Percentiles rank a stretch among this genome's conserved stretches.
Conservation (phyloP, 2,888 invertebrate species). For the Neoascia interrupta region DNA sequence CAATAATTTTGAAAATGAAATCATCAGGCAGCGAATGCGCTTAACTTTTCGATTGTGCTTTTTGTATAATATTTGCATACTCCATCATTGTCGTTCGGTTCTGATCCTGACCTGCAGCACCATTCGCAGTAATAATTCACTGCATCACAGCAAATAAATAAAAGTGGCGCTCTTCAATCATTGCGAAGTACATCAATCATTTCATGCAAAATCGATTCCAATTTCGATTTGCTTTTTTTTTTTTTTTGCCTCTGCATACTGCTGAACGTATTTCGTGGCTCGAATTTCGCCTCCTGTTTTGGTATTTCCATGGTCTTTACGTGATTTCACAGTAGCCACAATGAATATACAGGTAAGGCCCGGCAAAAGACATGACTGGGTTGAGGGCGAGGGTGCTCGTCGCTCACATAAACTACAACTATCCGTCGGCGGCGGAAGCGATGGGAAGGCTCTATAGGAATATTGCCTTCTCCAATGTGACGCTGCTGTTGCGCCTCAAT, state of each 20-base stretch:
- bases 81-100: conserved; percentile 42
- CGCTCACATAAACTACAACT: conserved; percentile 54
- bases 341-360: conserved; percentile 52
- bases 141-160: conserved; percentile 65
- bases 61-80: no score
- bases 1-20: conserved; percentile 9
- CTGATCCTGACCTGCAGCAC: conserved; percentile 53
- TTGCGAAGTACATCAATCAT: conserved; percentile 71
- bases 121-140: conserved; percentile 67
- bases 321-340: conserved; percentile 43
- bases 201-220: conserved; percentile 71
- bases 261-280: conserved; percentile 45
- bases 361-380: conserved; percentile 12
- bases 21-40: neutral
- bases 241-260: conserved; percentile 2
- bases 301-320: conserved; percentile 66
- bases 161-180: conserved; percentile 71
- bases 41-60: conserved; percentile 7
- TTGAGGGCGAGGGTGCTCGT: conserved; percentile 49
- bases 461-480: conserved; percentile 2
- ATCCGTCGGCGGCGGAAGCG: conserved; percentile 7
- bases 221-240: conserved; percentile 49
- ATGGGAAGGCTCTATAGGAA: no score
- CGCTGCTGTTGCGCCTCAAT: conserved; percentile 47
- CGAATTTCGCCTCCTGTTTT: conserved; percentile 50